Evolutionary conservation across 2,888 invertebrate genomes (phyloP).

Genomic region (Gibbula magus): DNA sequence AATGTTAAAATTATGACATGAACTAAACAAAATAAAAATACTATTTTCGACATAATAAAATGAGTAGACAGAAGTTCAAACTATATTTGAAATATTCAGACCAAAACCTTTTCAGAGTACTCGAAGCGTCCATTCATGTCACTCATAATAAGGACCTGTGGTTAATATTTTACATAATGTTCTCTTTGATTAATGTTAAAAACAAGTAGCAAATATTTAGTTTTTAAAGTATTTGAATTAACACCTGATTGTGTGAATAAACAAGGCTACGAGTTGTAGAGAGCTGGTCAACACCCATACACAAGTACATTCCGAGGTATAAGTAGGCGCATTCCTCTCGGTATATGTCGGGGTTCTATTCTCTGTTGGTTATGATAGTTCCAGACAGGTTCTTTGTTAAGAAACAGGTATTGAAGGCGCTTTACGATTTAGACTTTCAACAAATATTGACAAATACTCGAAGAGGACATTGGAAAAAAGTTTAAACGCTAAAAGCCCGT

Average conservation of each 20-base stretch:
- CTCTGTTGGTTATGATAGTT: not conserved
- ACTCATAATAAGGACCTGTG: not conserved
- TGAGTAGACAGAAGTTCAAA: too few species aligned
- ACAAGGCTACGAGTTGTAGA: not conserved
- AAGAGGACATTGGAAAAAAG: not conserved
- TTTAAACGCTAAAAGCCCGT: not conserved
- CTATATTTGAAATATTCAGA: too few species aligned
- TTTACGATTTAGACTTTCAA: not conserved
- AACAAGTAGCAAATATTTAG: not conserved
- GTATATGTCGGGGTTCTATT: not conserved
- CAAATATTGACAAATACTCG: conserved; percentile 11
- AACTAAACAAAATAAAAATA: too few species aligned
- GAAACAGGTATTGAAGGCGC: not conserved
- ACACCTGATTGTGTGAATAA: not conserved
- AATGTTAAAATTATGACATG: too few species aligned
- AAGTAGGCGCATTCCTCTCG: not conserved
- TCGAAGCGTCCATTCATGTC: not conserved
- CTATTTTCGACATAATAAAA: too few species aligned
- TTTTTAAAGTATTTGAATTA: not conserved
- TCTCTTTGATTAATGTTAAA: not conserved
- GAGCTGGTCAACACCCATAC: not conserved
- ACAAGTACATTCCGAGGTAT: not conserved
- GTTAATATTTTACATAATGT: not conserved
- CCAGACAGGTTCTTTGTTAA: not conserved
- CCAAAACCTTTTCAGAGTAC: too few species aligned